These are phyloP conservation scores for Agelas oroides DNA, from an alignment of 37 sponge, comb jelly and placozoan species.

Conservation along the genomic window DNA sequence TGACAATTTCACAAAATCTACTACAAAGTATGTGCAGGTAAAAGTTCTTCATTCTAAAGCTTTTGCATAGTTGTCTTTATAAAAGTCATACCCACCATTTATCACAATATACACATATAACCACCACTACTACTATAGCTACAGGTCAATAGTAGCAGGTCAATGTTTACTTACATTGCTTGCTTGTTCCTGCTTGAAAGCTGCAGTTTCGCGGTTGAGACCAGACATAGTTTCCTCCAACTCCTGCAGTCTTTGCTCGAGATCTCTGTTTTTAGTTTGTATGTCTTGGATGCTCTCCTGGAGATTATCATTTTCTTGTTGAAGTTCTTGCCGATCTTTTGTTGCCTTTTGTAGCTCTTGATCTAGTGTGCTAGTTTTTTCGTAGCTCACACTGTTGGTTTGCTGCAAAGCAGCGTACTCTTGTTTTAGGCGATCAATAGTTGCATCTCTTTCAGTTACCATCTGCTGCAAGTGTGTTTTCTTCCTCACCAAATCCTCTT, in stretches of 20 bases:
- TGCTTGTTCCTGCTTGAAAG: background rate
- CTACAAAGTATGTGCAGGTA: too few relatives aligned
- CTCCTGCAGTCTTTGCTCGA: background rate
- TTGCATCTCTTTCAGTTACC: background rate
- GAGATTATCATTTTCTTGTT: background rate
- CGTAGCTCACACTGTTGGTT: background rate
- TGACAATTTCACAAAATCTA: too few relatives aligned
- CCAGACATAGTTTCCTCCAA: background rate
- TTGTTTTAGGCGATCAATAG: background rate
- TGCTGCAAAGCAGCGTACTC: background rate
- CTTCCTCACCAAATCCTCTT: background rate
- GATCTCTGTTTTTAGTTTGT: background rate
- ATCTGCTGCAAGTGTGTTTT: background rate
- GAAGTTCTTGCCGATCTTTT: background rate
- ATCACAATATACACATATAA: too few relatives aligned
- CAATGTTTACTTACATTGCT: constrained; percentile 1
- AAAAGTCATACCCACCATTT: too few relatives aligned
- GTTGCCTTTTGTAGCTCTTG: too few relatives aligned
- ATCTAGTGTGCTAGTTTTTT: background rate
- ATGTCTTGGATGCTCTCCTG: background rate
- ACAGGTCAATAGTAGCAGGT: too few relatives aligned
- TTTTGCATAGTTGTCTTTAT: too few relatives aligned
- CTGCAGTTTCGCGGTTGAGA: background rate
- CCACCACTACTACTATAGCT: too few relatives aligned
- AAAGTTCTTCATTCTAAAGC: too few relatives aligned